phyloP scores from a whole-genome alignment of 2,888 invertebrate genomes.

The Bhutanitis thaidina region DNA sequence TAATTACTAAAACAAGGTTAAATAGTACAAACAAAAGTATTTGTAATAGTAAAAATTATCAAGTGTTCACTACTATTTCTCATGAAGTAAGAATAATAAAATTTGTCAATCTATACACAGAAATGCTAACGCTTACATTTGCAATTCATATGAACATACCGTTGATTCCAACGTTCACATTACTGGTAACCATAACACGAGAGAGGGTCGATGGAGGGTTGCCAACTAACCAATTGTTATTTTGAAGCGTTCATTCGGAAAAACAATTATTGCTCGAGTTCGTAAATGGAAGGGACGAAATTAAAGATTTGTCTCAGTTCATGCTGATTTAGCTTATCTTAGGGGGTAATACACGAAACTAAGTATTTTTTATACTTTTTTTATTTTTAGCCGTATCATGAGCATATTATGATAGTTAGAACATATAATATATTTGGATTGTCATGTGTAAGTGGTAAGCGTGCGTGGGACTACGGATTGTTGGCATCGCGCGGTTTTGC shows the following conservation, averaged over 20 bases:
- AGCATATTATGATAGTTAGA: too few species aligned
- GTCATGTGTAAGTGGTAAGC: too few species aligned
- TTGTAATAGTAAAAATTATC: too few species aligned
- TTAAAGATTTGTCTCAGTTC: slow-evolving; percentile 64
- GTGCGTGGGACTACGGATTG: too few species aligned
- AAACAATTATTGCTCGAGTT: slow-evolving; percentile 61
- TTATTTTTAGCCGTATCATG: too few species aligned
- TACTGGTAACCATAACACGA: slow-evolving; percentile 20
- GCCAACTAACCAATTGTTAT: slow-evolving; percentile 71
- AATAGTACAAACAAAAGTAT: too few species aligned
- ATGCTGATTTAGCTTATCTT: slow-evolving; percentile 44
- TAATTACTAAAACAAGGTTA: too few species aligned
- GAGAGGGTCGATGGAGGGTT: slow-evolving; percentile 44
- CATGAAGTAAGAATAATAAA: too few species aligned
- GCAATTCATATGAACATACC: slow-evolving; percentile 21
- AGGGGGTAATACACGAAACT: slow-evolving; percentile 25
- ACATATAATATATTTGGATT: too few species aligned
- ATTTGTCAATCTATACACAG: slow-evolving; percentile 1
- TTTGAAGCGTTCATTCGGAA: slow-evolving; percentile 74
- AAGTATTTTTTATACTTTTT: too few species aligned
- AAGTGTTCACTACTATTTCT: too few species aligned
- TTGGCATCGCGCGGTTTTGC: too few species aligned
- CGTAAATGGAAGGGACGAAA: slow-evolving; percentile 62
- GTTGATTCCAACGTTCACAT: slow-evolving; percentile 26
- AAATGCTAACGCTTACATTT: slow-evolving; percentile 18